Base-by-base conservation (phyloP, 2,113 vertebrate genomes). In the Gasterosteus nipponicus region DNA sequence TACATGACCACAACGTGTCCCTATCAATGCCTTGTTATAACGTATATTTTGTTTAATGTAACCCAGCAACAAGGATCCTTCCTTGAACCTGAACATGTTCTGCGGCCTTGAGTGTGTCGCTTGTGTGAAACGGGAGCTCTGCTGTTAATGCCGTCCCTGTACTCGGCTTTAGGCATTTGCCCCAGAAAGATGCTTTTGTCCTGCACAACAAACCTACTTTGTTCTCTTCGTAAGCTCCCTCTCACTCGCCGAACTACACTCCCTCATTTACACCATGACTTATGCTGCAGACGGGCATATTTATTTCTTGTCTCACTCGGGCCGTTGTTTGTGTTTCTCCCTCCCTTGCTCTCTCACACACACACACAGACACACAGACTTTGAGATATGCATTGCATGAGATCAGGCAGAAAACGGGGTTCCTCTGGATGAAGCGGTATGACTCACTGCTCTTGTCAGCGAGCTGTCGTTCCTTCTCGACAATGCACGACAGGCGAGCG, bases 121-220 rank as follows among this genome's bases (percentile, higher is more conserved):
- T 58, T 47, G 67, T 64, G 73, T 63, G 56, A 74, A 88, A 85
- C 85, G 78, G 75, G 47, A 69, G 62, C 64, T 49, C 82, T 74
- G 69, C 64, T 12, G 72, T 65, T 69, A 65, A 66, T 59, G 81
- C 75, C 62, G 14, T 62, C 68, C 65, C 63, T 61, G 53, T 82
- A 77, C 87, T 83, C 66, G 63, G 71, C 62, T 69, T 38, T 29
- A 75, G 44, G 62, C 76, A 26, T 56, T 68, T 66, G 65, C 73
- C 63, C 73, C 59, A 68, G 80, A 86, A 83, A 73, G 80, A 85
- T 66, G 70, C 75, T 80, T 78, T 87, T 92, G 78, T 92, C 72
- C 73, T 68, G 35, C 51, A 39, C 39, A 86, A 83, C 73, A 85
- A 76, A 76, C 60, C 73, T n/a, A 35, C 69, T 79, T 74, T 85